Conservation (phyloP, 2,113 vertebrate genomes). For the Semnornis frantzii region DNA sequence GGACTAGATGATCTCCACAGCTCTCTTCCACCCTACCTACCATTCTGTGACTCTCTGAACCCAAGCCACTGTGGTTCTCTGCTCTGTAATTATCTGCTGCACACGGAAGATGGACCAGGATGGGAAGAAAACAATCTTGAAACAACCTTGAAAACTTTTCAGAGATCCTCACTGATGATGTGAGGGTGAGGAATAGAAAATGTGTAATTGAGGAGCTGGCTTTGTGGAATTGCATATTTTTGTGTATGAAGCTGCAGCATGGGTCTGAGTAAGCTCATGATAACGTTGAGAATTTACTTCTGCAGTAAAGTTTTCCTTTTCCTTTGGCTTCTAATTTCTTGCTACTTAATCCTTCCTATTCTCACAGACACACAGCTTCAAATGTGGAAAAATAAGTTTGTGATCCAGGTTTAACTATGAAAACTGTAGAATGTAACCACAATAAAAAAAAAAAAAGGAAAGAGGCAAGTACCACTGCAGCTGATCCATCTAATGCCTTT, state of each 20-base stretch:
- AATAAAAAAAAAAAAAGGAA: not conserved
- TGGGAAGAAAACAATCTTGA: not conserved
- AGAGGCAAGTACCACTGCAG: not conserved
- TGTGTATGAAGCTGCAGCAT: not conserved
- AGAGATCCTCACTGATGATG: not conserved
- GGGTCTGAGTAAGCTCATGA: not conserved
- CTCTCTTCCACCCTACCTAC: no score
- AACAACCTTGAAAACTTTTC: not conserved
- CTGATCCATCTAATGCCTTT: not conserved
- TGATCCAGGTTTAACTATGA: not conserved
- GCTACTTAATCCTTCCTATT: not conserved
- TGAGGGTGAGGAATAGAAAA: not conserved
- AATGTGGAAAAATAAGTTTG: not conserved
- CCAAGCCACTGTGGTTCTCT: no score
- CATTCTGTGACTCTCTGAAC: no score
- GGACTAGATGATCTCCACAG: no score
- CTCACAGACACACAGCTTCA: not conserved
- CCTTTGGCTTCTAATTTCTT: not conserved
- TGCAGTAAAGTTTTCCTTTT: not conserved
- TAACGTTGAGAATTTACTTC: not conserved
- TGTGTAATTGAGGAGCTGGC: not conserved
- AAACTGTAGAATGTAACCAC: not conserved
- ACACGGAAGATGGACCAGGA: rapidly evolving
- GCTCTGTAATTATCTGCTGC: not conserved
- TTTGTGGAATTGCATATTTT: not conserved